Percentiles rank a stretch among this genome's conserved stretches.
Conservation (phyloP, 2,113 vertebrate genomes). For the Xiphophorus hellerii region DNA sequence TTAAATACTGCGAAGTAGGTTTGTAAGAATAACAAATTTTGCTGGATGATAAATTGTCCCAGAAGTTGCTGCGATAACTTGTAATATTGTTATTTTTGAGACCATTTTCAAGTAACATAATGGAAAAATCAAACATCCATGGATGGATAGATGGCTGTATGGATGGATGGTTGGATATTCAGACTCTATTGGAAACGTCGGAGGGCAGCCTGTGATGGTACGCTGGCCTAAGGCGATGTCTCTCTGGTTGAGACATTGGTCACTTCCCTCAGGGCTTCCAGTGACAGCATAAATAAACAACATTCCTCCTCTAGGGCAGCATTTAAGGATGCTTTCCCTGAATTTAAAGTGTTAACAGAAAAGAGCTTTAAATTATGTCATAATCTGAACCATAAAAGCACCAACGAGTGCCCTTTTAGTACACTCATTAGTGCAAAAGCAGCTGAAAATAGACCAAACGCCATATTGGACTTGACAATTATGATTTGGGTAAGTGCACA, state of each 20-base stretch:
- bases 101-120: too few relatives aligned
- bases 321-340: conserved; percentile 7
- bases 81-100: too few relatives aligned
- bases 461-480: not conserved
- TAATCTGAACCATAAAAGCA: not conserved
- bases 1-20: not conserved
- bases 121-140: too few relatives aligned
- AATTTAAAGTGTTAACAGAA: not conserved
- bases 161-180: conserved; percentile 2
- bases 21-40: too few relatives aligned
- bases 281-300: conserved; percentile 61
- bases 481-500: not conserved
- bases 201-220: conserved; percentile 66
- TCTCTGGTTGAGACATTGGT: conserved; percentile 63
- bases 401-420: not conserved
- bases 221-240: conserved; percentile 60
- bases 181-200: conserved; percentile 53
- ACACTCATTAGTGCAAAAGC: too few relatives aligned
- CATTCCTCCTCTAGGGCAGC: conserved; percentile 23
- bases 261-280: conserved; percentile 57
- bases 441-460: too few relatives aligned
- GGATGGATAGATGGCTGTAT: too few relatives aligned
- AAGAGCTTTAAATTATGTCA: not conserved
- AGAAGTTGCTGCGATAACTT: too few relatives aligned
- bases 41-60: too few relatives aligned